Base-by-base conservation (phyloP, 1,140 invertebrate species). In the Dendroctonus ponderosae region DNA sequence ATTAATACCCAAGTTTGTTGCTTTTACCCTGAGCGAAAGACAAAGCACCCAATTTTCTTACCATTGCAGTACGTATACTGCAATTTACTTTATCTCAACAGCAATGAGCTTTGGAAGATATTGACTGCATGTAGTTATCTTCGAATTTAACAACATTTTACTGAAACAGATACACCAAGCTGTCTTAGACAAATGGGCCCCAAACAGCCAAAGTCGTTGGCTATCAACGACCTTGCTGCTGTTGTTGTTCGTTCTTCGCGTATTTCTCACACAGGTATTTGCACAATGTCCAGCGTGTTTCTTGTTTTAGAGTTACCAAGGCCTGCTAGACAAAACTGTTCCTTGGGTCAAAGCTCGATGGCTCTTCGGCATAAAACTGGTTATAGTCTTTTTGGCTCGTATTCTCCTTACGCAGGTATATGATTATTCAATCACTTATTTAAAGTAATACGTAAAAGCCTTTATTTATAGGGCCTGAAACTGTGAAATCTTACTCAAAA, bases 121-220 rank as follows among this genome's bases (percentile, higher is more conserved):
- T 26, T 26, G 26, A 26, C 26, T 26, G 26, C 26, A 26, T 26
- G 26, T 26, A 26, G 26, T 26, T 26, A 26, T 26, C 26, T 26
- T 26, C 26, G 26, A 26, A 26, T 3, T 26, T 26, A 26, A 26
- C 3, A 26, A 26, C 26, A 3, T 26, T 26, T 26, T 26, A 26
- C 26, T 26, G 26, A 52, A n/a, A 44, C 61, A 78, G 77, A 76
- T 79, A 64, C 76, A 77, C 65, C 78, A 79, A 71, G 72, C 73
- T 57, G 71, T 68, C 40, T 67, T 85, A 81, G 89, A 86, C 82
- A 86, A 81, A 79, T 89, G 83, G 81, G 87, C 83, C 73, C 87
- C 83, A 67, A 84, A 86, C 74, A 81, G 80, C 61, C 84, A 79
- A 73, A 79, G 81, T 67, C 80, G 85, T 76, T 87, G 85, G 85